Evolutionary conservation across 2,888 invertebrate genomes (phyloP), one percentile per base, ranked within the genome.

Genomic region (Mantis religiosa): DNA sequence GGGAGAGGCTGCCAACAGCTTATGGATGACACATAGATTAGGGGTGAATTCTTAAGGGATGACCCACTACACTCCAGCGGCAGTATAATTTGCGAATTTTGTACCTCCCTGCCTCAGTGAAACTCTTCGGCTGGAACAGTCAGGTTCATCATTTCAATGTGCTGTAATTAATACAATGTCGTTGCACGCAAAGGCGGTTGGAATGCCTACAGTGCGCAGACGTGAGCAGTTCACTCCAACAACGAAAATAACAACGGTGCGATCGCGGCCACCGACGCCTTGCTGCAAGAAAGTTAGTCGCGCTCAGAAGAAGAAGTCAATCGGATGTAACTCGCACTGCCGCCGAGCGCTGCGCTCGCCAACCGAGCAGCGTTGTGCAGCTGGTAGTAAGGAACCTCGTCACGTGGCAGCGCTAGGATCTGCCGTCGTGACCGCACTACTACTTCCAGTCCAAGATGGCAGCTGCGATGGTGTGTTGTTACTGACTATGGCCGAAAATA

Each of bases 391-490:
- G 87, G 89, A 83, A 89, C 89, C 91, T 90, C 91, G 91, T 91
- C 91, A 91, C 91, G 88, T 87, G 90, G 88, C 88, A 82, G 90
- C 90, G 90, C 90, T 85, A 85, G 90, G 92, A 82, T 83, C 87
- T 47, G 25, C 54, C 20, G 25, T 71, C 54, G 92, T 92, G 92
- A 92, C 93, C 92, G 92, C 92, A 92, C 92, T 92, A 91, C 93
- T 93, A 93, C 8, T 25, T 71, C 93, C 92, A 91, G 91, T 94
- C 93, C 94, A 95, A 95, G 93, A 95, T 95, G 95, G 95, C 95
- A 93, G 95, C 94, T 93, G 93, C 92, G 93, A 93, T 28, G 88
- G 71, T 89, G 83, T 89, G 89, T 81, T 89, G 89, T 81, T 93
- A 94, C 94, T 94, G 92, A 90, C 91, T 54, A 90, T 89, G 89